Conservation (phyloP, 1,140 invertebrate species). For the Watersipora subatra region DNA sequence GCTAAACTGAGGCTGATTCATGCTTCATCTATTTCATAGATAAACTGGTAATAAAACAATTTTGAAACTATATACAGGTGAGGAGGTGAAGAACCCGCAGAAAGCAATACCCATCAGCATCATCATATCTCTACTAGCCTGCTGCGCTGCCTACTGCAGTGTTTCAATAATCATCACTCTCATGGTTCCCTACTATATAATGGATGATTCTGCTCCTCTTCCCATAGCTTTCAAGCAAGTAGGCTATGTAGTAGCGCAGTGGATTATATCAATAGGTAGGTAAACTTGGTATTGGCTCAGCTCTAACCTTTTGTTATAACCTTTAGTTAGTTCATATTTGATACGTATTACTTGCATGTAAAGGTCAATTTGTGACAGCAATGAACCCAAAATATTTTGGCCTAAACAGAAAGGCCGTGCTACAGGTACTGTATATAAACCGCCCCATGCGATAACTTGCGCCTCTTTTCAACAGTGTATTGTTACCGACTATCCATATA, state of each 20-base stretch:
- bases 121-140: constrained; percentile 60
- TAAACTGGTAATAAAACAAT: background rate
- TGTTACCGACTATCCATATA: too few species aligned
- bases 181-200: constrained; percentile 76
- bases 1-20: too few species aligned
- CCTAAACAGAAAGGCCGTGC: too few species aligned
- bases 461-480: too few species aligned
- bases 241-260: constrained; percentile 56
- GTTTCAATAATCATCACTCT: constrained; percentile 73
- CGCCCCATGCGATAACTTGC: too few species aligned
- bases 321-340: too few species aligned
- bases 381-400: too few species aligned
- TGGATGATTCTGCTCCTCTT: constrained; percentile 67
- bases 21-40: too few species aligned
- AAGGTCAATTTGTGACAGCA: too few species aligned
- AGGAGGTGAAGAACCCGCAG: constrained; percentile 80
- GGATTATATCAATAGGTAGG: constrained; percentile 63
- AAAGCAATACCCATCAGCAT: constrained; percentile 73
- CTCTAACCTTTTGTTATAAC: constrained; percentile 56
- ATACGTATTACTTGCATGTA: too few species aligned
- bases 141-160: constrained; percentile 69
- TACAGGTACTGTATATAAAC: too few species aligned
- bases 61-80: constrained; percentile 29
- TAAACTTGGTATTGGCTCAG: too few species aligned
- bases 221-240: constrained; percentile 56